These are phyloP conservation scores for Smittia aterrima DNA, from an alignment of 2,888 invertebrate species.

Conservation along the genomic window DNA sequence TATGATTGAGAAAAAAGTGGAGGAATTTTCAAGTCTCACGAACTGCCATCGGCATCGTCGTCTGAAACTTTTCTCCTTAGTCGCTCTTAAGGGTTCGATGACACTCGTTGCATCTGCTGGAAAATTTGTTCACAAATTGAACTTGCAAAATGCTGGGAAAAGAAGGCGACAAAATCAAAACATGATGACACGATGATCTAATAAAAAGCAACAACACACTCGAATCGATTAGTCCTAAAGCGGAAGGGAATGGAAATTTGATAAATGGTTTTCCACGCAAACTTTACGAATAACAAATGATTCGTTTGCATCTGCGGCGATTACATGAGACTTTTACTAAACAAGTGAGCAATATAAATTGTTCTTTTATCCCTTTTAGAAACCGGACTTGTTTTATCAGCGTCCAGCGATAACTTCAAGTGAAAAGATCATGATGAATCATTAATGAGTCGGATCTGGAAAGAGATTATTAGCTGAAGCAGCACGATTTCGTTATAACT, in stretches of 20 bases:
- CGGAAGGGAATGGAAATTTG: neutral
- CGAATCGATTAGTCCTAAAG: slow-evolving; percentile 16
- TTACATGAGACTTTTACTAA: neutral
- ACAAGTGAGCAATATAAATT: neutral
- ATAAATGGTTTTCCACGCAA: neutral
- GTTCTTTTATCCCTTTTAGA: neutral
- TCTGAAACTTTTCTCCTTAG: neutral
- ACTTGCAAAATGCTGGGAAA: neutral
- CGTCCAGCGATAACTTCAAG: neutral
- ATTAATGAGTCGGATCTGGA: slow-evolving; percentile 31
- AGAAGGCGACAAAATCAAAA: neutral
- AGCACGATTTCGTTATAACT: slow-evolving; percentile 6
- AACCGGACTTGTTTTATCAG: too few species aligned
- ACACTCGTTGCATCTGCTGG: slow-evolving; percentile 20
- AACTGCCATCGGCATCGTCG: slow-evolving; percentile 28
- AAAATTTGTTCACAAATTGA: neutral
- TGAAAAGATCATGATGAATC: slow-evolving; percentile 28
- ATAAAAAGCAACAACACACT: slow-evolving; percentile 5
- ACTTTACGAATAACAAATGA: neutral
- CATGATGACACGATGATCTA: slow-evolving; percentile 22
- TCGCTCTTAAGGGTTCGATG: slow-evolving; percentile 18
- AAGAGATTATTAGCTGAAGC: slow-evolving; percentile 14
- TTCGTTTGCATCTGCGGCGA: neutral
- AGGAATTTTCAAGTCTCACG: slow-evolving; percentile 26
- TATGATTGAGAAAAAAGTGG: slow-evolving; percentile 20